Evolutionary conservation across 2,797 vertebrate species (phyloP).

Genomic region (Eptatretus atami): DNA sequence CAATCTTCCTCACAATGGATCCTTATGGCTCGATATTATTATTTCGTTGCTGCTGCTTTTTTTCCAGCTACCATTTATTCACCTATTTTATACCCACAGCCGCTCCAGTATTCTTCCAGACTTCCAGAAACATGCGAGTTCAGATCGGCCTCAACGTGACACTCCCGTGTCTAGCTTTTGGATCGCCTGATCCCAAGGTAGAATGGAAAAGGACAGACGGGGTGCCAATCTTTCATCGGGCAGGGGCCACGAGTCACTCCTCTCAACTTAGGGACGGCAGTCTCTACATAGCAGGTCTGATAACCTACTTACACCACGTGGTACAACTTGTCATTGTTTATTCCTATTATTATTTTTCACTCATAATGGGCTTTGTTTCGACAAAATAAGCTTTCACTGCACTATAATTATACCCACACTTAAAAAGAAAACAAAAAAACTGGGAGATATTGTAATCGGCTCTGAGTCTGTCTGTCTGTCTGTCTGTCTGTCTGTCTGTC

Average conservation of each 20-base stretch:
- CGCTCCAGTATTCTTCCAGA: slow-evolving; percentile 32
- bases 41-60: neutral
- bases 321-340: too few species aligned
- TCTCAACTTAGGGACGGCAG: slow-evolving; percentile 25
- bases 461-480: too few species aligned
- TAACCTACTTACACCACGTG: neutral
- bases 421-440: too few species aligned
- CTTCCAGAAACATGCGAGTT: slow-evolving; percentile 25
- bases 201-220: slow-evolving; percentile 38
- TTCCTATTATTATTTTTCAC: too few species aligned
- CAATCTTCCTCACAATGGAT: neutral
- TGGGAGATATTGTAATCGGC: too few species aligned
- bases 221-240: slow-evolving; percentile 20
- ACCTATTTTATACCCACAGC: slow-evolving; percentile 16
- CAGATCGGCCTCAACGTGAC: slow-evolving; percentile 52
- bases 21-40: neutral
- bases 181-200: slow-evolving; percentile 44
- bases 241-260: slow-evolving; percentile 19
- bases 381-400: too few species aligned
- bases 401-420: too few species aligned
- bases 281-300: slow-evolving; percentile 43
- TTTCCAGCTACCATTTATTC: neutral
- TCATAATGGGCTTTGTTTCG: too few species aligned
- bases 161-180: slow-evolving; percentile 29
- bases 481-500: too few species aligned